Percentiles rank a stretch among this genome's conserved stretches.
These are phyloP conservation scores for Artibeus jamaicensis DNA, from an alignment of 2,797 vertebrate species.

Conservation along the genomic window DNA sequence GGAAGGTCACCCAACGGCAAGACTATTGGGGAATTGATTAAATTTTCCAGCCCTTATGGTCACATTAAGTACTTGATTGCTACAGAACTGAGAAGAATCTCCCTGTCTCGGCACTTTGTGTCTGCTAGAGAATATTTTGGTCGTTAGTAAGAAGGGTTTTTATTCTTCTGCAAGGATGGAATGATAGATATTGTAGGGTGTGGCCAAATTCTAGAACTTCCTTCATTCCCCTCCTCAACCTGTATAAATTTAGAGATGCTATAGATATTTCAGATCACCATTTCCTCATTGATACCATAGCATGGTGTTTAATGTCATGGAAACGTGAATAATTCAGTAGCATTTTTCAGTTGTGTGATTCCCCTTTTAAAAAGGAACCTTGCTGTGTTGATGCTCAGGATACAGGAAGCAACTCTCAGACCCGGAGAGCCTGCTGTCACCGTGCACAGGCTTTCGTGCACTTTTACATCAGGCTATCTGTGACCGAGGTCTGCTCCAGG, in stretches of 20 bases:
- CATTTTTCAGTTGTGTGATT: neutral
- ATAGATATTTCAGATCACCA: neutral
- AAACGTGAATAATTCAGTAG: neutral
- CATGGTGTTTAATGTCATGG: neutral
- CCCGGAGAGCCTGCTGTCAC: neutral
- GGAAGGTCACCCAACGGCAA: slow-evolving; percentile 37
- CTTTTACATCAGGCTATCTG: slow-evolving; percentile 1
- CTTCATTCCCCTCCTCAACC: neutral
- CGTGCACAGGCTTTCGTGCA: neutral
- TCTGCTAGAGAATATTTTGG: slow-evolving; percentile 6
- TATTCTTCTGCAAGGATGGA: slow-evolving; percentile 17
- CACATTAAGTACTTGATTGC: slow-evolving; percentile 60
- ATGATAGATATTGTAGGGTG: slow-evolving; percentile 13
- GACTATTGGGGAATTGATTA: slow-evolving; percentile 52
- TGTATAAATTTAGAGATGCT: slow-evolving; percentile 28
- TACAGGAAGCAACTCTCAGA: neutral
- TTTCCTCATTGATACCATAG: neutral
- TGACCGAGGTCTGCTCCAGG: neutral
- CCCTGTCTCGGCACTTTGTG: neutral
- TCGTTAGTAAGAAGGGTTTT: slow-evolving; percentile 43
- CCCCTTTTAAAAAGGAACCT: slow-evolving; percentile 2
- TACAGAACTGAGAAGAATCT: slow-evolving; percentile 45
- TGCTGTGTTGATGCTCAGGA: neutral
- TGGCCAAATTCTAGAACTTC: slow-evolving; percentile 31
- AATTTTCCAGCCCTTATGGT: slow-evolving; percentile 53